Evolutionary conservation across 2,888 invertebrate species (phyloP).

Genomic region (Unio delphinus): DNA sequence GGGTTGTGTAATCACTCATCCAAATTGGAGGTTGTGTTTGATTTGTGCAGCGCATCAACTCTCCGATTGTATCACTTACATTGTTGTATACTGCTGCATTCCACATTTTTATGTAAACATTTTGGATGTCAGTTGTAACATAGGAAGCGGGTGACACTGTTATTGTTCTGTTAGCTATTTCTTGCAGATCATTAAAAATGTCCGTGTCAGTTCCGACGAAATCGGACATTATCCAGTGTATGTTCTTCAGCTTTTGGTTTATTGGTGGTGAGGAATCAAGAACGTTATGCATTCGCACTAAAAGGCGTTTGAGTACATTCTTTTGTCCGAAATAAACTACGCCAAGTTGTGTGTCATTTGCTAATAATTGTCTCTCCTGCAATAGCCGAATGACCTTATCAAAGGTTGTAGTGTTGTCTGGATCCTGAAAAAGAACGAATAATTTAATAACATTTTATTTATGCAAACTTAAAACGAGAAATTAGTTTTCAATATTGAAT

Average conservation of each 20-base stretch:
- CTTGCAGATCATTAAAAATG: constrained; percentile 17
- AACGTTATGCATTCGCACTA: constrained; percentile 6
- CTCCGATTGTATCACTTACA: constrained; percentile 20
- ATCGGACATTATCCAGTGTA: constrained; percentile 54
- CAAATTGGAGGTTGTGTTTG: constrained; percentile 11
- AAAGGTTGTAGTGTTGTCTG: no score
- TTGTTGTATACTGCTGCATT: constrained; percentile 1
- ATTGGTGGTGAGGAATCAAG: no score
- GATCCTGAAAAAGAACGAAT: no score
- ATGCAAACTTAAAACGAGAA: no score
- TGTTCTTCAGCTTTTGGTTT: constrained; percentile 11
- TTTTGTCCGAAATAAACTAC: constrained; percentile 55
- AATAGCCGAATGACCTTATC: no score
- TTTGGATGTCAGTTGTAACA: constrained; percentile 21
- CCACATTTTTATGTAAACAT: constrained; percentile 24
- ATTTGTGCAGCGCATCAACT: constrained; percentile 20
- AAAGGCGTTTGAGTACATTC: constrained; percentile 12
- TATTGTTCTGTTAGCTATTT: constrained; percentile 36
- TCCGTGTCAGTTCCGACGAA: constrained; percentile 38
- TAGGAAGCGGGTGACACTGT: constrained; percentile 30
- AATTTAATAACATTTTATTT: no score
- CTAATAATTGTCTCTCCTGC: not conserved
- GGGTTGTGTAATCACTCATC: constrained; percentile 30
- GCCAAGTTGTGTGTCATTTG: constrained; percentile 32
- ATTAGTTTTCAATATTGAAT: no score